phyloP scores from a whole-genome alignment of 2,113 vertebrate genomes.

The Asarcornis scutulata region DNA sequence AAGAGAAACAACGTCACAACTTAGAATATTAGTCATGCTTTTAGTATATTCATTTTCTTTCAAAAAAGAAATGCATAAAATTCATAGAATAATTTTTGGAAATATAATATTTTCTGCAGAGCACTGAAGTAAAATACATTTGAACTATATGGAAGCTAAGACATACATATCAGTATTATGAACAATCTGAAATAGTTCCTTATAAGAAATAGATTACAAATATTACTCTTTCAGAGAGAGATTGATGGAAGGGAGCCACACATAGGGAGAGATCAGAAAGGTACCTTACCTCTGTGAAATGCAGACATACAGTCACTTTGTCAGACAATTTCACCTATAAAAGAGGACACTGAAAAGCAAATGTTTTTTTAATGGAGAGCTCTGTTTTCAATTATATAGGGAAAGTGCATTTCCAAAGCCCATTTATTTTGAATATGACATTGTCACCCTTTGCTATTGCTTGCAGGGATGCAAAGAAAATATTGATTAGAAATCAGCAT shows the following conservation, averaged over 20 bases:
- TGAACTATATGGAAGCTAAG: not conserved
- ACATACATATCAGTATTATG: not conserved
- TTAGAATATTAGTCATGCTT: not conserved
- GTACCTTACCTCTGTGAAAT: conserved; percentile 12
- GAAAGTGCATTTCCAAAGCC: conserved; percentile 47
- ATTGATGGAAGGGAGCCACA: not conserved
- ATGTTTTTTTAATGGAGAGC: conserved; percentile 19
- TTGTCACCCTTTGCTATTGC: not conserved
- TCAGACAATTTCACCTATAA: not conserved
- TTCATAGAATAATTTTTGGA: not conserved
- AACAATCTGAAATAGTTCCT: not conserved
- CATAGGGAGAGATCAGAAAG: not conserved
- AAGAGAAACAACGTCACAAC: not conserved
- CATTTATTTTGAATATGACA: conserved; percentile 59
- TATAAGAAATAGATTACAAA: not conserved
- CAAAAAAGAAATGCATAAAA: not conserved
- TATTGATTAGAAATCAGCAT: conserved; percentile 25
- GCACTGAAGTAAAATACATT: not conserved
- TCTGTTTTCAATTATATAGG: conserved; percentile 36
- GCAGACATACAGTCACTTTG: not conserved
- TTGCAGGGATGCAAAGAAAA: conserved; percentile 38
- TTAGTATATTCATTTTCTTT: too few species aligned
- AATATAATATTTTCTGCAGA: not conserved
- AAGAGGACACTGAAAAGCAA: not conserved
- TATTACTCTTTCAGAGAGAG: not conserved